These are phyloP conservation scores for Drosophila mojavensis DNA, from an alignment of 1,140 invertebrate genomes.

Conservation along the genomic window DNA sequence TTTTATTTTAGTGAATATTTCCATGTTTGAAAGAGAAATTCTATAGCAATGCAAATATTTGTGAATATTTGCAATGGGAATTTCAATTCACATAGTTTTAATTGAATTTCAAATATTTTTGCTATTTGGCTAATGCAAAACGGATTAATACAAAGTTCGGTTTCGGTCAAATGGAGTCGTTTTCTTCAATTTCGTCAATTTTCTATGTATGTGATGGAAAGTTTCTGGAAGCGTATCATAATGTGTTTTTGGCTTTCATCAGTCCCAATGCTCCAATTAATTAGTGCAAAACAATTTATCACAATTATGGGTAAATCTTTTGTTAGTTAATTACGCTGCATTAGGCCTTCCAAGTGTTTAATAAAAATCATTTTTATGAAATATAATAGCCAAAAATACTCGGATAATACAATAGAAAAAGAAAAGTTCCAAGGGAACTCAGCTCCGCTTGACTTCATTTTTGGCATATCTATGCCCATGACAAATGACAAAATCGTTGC, in stretches of 20 bases:
- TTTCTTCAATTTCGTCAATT: neutral
- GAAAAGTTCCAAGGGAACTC: slow-evolving; percentile 61
- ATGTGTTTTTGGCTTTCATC: slow-evolving; percentile 9
- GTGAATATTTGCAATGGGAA: neutral
- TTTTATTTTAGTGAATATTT: neutral
- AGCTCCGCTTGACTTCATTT: slow-evolving; percentile 59
- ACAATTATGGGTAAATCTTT: slow-evolving; percentile 55
- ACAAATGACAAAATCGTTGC: slow-evolving; percentile 68
- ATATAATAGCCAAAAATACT: slow-evolving; percentile 33
- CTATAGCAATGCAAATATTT: neutral
- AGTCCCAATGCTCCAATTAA: slow-evolving; percentile 40
- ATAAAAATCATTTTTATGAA: slow-evolving; percentile 44
- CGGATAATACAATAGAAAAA: slow-evolving; percentile 46
- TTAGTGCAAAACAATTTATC: slow-evolving; percentile 54
- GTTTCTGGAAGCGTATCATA: slow-evolving; percentile 2
- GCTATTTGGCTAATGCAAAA: neutral
- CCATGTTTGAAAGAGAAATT: neutral
- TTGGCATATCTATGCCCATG: slow-evolving; percentile 51
- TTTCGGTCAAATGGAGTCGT: neutral
- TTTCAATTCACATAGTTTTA: neutral
- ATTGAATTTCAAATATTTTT: neutral
- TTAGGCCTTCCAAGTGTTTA: slow-evolving; percentile 25
- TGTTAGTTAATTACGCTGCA: slow-evolving; percentile 26
- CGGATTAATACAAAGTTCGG: neutral
- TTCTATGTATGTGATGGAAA: neutral